Percentiles rank a stretch among this genome's conserved stretches.
These are phyloP conservation scores for Hydropsyche betteni DNA, from an alignment of 2,888 invertebrate species.

Conservation along the genomic window DNA sequence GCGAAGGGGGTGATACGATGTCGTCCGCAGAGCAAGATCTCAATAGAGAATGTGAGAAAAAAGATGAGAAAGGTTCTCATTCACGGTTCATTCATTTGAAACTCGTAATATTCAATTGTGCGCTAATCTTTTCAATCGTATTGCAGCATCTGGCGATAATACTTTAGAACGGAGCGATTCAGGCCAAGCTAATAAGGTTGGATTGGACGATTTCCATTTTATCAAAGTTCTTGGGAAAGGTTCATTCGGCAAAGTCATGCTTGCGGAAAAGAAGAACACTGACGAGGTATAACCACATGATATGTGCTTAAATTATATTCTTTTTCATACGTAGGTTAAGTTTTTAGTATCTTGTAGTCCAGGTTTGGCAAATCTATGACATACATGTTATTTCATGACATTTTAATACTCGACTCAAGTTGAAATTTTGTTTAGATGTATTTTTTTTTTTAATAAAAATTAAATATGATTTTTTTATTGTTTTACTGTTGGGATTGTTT, in stretches of 20 bases:
- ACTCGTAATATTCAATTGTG: neutral
- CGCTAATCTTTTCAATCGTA: neutral
- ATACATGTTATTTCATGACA: too few species aligned
- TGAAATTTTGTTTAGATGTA: too few species aligned
- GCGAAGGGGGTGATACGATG: slow-evolving; percentile 62
- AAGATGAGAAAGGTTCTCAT: slow-evolving; percentile 59
- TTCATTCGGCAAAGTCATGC: slow-evolving; percentile 98
- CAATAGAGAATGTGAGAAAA: slow-evolving; percentile 57
- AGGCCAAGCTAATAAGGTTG: slow-evolving; percentile 65
- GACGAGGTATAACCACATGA: slow-evolving; percentile 71
- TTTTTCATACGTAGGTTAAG: too few species aligned
- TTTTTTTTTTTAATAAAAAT: too few species aligned
- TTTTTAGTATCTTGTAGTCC: too few species aligned
- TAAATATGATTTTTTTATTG: too few species aligned
- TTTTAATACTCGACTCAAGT: too few species aligned
- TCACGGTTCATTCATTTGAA: neutral
- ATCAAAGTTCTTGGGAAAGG: slow-evolving; percentile 99
- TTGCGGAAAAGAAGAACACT: slow-evolving; percentile 91
- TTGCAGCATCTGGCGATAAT: slow-evolving; percentile 42
- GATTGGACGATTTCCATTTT: slow-evolving; percentile 91
- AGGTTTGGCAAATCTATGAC: too few species aligned
- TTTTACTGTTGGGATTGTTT: too few species aligned
- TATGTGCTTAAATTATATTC: too few species aligned
- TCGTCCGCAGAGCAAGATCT: slow-evolving; percentile 57
- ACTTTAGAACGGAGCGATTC: slow-evolving; percentile 48